A percentile compares a stretch with the other conserved stretches of the same genome.
These are phyloP conservation scores for Carterocephalus palaemon DNA, from an alignment of 2,888 invertebrate genomes.

Conservation along the genomic window DNA sequence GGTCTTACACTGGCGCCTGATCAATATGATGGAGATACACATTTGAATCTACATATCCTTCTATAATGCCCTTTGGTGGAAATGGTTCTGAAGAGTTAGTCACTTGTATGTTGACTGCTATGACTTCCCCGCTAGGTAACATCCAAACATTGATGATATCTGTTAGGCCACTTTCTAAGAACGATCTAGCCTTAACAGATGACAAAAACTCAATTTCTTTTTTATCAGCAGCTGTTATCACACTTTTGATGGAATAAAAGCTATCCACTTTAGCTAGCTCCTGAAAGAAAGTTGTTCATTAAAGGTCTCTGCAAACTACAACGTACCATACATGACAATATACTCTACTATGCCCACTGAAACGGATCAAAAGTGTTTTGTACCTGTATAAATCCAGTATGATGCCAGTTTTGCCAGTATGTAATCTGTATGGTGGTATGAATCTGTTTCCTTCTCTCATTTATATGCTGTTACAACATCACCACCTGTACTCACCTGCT, in stretches of 20 bases:
- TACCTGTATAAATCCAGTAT: conserved; percentile 24
- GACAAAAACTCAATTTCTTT: conserved; percentile 84
- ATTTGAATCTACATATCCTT: conserved; percentile 82
- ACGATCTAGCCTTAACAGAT: conserved; percentile 87
- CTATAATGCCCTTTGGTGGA: neutral
- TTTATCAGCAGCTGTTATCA: conserved; percentile 83
- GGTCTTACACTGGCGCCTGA: conserved; percentile 86
- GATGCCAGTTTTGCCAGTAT: too few species aligned
- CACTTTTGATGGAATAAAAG: conserved; percentile 86
- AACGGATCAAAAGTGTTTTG: too few species aligned
- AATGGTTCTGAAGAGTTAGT: conserved; percentile 41
- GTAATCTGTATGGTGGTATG: too few species aligned
- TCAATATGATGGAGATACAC: conserved; percentile 89
- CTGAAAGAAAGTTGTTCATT: conserved; percentile 68
- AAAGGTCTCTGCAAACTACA: too few species aligned
- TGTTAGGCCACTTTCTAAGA: conserved; percentile 86
- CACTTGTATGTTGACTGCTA: conserved; percentile 82
- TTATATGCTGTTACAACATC: too few species aligned
- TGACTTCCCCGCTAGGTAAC: conserved; percentile 87
- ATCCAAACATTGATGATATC: conserved; percentile 89
- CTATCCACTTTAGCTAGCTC: conserved; percentile 82
- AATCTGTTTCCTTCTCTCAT: too few species aligned
- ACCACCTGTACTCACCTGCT: too few species aligned
- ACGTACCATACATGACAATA: too few species aligned
- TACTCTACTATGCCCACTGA: too few species aligned